A percentile compares a stretch with the other conserved stretches of the same genome.
Conservation (phyloP, 2,888 invertebrate species). For the Microctonus brassicae region DNA sequence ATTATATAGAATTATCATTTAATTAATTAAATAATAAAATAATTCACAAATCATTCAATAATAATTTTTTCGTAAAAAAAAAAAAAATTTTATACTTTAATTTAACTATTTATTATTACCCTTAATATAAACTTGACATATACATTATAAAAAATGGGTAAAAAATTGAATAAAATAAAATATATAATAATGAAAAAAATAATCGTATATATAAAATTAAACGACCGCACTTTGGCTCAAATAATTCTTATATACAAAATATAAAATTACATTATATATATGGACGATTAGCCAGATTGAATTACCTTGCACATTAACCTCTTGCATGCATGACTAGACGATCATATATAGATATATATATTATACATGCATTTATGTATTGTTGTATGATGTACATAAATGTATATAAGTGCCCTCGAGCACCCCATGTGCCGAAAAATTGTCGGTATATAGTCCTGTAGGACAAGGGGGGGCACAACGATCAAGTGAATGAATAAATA, state of each 20-base stretch:
- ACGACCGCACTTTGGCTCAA: background rate
- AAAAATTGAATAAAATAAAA: too few species aligned
- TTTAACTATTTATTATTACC: too few species aligned
- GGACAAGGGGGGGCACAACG: too few species aligned
- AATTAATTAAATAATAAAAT: too few species aligned
- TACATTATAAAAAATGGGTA: too few species aligned
- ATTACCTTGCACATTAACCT: constrained; percentile 27
- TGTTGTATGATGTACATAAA: too few species aligned
- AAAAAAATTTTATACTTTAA: too few species aligned
- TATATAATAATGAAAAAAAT: background rate
- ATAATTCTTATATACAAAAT: background rate
- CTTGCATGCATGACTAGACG: constrained; percentile 18
- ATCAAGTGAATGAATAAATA: background rate
- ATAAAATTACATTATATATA: constrained; percentile 20
- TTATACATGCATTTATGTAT: too few species aligned
- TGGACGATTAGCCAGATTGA: constrained; percentile 26
- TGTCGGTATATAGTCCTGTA: background rate
- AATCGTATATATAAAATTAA: constrained; percentile 5
- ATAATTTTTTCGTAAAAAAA: too few species aligned
- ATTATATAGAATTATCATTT: too few species aligned
- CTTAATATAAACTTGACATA: too few species aligned
- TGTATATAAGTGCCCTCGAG: background rate
- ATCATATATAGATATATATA: constrained; percentile 14
- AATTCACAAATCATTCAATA: too few species aligned
- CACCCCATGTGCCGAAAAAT: constrained; percentile 1